A percentile compares a stretch with the other conserved stretches of the same genome.
Evolutionary conservation across 2,113 vertebrate genomes (phyloP).

Genomic region (Numenius arquata): DNA sequence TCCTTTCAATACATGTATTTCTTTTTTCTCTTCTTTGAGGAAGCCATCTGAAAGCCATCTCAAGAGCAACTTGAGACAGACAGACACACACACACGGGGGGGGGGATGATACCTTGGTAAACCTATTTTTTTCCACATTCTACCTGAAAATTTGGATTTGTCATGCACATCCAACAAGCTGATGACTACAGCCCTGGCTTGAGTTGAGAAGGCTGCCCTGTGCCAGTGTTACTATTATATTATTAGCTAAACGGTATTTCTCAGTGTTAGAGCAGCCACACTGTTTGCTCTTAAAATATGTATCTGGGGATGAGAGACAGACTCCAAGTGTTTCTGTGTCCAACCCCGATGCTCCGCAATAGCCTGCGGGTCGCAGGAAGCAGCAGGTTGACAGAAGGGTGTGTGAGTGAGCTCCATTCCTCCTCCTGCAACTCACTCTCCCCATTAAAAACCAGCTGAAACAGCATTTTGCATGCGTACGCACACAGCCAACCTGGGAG

Average conservation of each 20-base stretch:
- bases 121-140: background rate
- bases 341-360: accelerated
- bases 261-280: background rate
- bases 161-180: background rate
- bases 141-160: background rate
- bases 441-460: background rate
- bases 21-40: background rate
- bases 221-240: background rate
- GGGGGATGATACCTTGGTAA: background rate
- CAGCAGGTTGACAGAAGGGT: background rate
- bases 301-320: background rate
- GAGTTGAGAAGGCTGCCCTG: background rate
- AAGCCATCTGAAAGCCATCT: background rate
- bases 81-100: background rate
- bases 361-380: accelerated
- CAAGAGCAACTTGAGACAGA: background rate
- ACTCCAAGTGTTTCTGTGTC: background rate
- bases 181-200: background rate
- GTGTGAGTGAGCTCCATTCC: background rate
- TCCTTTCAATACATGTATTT: background rate
- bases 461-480: background rate
- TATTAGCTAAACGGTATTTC: background rate
- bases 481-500: background rate
- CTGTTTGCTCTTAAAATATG: background rate
- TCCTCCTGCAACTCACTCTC: background rate